Evolutionary conservation across 1,140 invertebrate genomes (phyloP), one percentile per base, ranked within the genome.

Genomic region (Geopemphigus sp.): DNA sequence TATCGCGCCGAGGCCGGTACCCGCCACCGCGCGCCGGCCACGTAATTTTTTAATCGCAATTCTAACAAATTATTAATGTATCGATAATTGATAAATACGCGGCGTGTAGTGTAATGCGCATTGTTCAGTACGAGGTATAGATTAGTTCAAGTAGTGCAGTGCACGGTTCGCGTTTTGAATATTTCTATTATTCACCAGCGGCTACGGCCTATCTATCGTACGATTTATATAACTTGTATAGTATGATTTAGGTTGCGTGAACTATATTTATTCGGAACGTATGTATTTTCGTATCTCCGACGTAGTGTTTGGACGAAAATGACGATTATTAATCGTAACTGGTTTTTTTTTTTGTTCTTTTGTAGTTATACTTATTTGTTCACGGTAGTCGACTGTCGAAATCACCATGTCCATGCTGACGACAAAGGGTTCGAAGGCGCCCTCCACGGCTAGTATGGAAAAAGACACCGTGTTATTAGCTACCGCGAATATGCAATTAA

Each of bases 331-430:
- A 39, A 39, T 39, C 8, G 3, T 39, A 39, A 39, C 8, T 3
- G 3, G 8, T 39, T 39, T 8, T 39, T 39, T 39, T 68, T 47
- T 66, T 66, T 1, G 0, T 47, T 11, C 22, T 45, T 22, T 0
- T 22, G 22, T 22, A n/a, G 19, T 11, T 39, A 50, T 5, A 19
- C 8, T 72, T 29, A 6, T 29, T 24, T n/a, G n/a, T n/a, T 26
- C 14, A 14, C 17, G 50, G 47, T 39, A 14, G 57, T 61, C 14
- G 5, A 19, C 2, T 3, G 32, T 76, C 32, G n/a, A 15, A 26
- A 53, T n/a, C n/a, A n/a, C 15, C 15, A 78, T 78, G 74, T 78
- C 74, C 2, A 26, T 29, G 54, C 19, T 78, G 47, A 78, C 54
- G 47, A 78, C 54, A 39, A 39, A 39, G 32, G 32, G 32, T 39